Evolutionary conservation across 2,113 vertebrate species (phyloP), one percentile per base, ranked within the genome.

Genomic region (Probosciger aterrimus): DNA sequence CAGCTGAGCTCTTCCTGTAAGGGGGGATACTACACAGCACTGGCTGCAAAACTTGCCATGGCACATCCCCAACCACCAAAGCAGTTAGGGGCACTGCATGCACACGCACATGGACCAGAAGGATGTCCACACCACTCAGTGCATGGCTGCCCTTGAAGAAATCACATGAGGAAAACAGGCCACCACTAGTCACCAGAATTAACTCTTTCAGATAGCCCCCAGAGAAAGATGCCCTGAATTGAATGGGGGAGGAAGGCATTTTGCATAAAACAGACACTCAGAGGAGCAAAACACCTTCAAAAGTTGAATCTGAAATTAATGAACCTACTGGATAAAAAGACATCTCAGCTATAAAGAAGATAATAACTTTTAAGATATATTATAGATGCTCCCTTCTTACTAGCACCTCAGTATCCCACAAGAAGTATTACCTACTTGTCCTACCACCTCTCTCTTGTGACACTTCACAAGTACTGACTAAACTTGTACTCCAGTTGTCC

Each of bases 21-120:
- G 10, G 31, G n/a, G 23, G 30, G 15, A 59, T 55, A 30, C 55
- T 33, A 31, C 31, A 10, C 23, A 43, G 62, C 74, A 22, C 28
- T 0, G 0, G 27, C 44, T 47, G 30, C 50, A 43, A 28, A 69
- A 31, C 33, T 65, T 65, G 70, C 30, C 7, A 0, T 46, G 1
- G 2, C 46, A 20, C 5, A 11, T 39, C 33, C 22, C 28, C 43
- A 25, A 1, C 43, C 43, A 28, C 28, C 31, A 60, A 27, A n/a
- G 39, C 50, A 39, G 64, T 10, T 20, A 22, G 14, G 23, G 55
- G 24, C 0, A 1, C 57, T 55, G 80, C 43, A 41, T 2, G 4
- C 31, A 31, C 20, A 10, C 3, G 14, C 64, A 41, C 1, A 35
- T 35, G 1, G 30, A 35, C 25, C 59, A 64, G 60, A 50, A 55